Percentiles rank a stretch among this genome's conserved stretches.
These are phyloP conservation scores for Parthenolecanium corni DNA, from an alignment of 2,888 invertebrate species.

Conservation along the genomic window DNA sequence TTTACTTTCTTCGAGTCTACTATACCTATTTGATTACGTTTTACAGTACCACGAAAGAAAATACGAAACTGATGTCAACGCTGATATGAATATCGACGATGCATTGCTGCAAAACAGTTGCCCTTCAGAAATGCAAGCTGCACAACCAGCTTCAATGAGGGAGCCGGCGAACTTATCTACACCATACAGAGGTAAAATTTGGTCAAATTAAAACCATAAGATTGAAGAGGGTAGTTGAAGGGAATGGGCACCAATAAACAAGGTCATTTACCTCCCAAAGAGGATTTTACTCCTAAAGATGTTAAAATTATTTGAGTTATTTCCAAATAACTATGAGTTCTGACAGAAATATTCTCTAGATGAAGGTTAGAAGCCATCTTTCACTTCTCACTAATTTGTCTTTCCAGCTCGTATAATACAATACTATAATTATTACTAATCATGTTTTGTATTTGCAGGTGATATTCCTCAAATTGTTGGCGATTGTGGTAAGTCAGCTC, in stretches of 20 bases:
- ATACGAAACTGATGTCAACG: slow-evolving; percentile 41
- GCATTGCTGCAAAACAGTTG: slow-evolving; percentile 38
- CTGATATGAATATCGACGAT: slow-evolving; percentile 35
- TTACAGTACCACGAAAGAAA: slow-evolving; percentile 50
- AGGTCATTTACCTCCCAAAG: neutral
- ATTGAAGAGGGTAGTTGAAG: too few relatives aligned
- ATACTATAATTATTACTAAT: too few relatives aligned
- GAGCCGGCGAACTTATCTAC: neutral
- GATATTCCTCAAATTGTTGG: slow-evolving; percentile 55
- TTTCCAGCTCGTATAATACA: too few relatives aligned
- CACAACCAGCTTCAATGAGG: slow-evolving; percentile 6
- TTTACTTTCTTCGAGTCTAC: too few relatives aligned
- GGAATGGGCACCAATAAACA: too few relatives aligned
- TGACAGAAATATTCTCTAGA: too few relatives aligned
- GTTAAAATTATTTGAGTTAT: too few relatives aligned
- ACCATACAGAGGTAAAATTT: slow-evolving; percentile 7
- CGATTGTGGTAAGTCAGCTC: slow-evolving; percentile 41
- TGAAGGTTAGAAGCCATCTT: too few relatives aligned
- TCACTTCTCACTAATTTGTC: too few relatives aligned
- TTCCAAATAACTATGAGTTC: too few relatives aligned
- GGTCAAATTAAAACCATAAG: too few relatives aligned
- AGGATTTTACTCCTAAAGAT: too few relatives aligned
- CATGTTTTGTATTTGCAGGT: slow-evolving; percentile 38
- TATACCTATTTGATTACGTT: neutral
- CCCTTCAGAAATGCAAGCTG: slow-evolving; percentile 21